Conservation (phyloP, 2,797 vertebrate genomes). For the Sternarchorhynchus goeldii region DNA sequence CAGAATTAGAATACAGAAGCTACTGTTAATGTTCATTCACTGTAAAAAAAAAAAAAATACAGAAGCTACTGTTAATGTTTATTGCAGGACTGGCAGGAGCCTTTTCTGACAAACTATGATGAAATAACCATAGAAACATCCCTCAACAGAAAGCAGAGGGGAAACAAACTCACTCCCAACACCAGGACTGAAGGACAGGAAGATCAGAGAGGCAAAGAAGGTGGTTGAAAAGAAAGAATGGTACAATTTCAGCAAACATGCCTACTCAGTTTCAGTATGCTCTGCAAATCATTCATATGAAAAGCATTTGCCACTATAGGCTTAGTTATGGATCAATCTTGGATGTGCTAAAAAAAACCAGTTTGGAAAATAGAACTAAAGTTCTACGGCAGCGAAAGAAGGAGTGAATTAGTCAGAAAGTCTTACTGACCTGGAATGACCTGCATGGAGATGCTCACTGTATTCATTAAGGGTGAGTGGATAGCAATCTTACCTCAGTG, state of each 20-base stretch:
- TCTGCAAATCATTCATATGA: conserved; percentile 16
- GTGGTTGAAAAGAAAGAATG: background rate
- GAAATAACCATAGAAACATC: conserved; percentile 24
- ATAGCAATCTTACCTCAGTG: background rate
- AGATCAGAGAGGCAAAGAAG: conserved; percentile 10
- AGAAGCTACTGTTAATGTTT: conserved; percentile 26
- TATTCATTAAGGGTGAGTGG: background rate
- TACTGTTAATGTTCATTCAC: no score
- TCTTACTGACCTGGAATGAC: background rate
- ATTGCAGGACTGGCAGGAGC: background rate
- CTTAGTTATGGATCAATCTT: background rate
- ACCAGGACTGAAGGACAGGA: conserved; percentile 8
- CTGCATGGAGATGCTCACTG: no score
- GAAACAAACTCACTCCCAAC: background rate
- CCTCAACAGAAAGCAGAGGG: background rate
- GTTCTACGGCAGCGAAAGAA: background rate
- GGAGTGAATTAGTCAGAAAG: background rate
- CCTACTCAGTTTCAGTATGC: background rate
- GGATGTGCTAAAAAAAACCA: background rate
- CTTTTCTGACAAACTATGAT: conserved; percentile 30
- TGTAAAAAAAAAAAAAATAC: background rate
- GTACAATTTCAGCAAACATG: conserved; percentile 20
- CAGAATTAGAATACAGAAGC: no score
- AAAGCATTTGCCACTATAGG: background rate
- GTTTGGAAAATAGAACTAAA: background rate